These are phyloP conservation scores for Urocynchramus pylzowi DNA, from an alignment of 2,113 vertebrate genomes.

Conservation along the genomic window DNA sequence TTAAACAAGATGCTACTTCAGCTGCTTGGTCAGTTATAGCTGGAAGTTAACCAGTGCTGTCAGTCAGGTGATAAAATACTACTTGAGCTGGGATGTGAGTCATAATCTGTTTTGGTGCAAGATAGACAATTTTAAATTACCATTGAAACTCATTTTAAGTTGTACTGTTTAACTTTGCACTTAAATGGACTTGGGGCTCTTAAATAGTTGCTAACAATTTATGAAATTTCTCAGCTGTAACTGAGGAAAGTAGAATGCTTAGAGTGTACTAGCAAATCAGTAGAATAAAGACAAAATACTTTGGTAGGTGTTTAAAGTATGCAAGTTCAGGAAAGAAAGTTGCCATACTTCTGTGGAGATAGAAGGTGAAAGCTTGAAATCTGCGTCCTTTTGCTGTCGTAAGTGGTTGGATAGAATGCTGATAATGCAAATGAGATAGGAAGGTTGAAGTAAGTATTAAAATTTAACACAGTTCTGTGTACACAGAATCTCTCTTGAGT, in stretches of 20 bases:
- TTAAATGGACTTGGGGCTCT: neutral
- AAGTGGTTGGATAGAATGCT: neutral
- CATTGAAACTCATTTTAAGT: neutral
- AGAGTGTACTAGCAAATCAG: neutral
- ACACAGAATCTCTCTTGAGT: neutral
- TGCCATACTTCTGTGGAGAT: neutral
- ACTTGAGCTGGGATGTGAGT: neutral
- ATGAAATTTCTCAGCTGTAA: neutral
- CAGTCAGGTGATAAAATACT: neutral
- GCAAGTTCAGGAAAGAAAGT: neutral
- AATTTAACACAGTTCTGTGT: neutral
- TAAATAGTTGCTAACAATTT: neutral
- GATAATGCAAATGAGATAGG: neutral
- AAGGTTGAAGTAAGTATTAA: neutral
- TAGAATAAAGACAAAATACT: neutral
- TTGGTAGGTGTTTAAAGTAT: neutral
- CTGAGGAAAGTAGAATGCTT: neutral
- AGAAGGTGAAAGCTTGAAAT: neutral
- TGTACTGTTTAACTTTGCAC: neutral
- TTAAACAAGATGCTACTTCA: neutral
- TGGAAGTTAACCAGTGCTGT: neutral
- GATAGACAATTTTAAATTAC: neutral
- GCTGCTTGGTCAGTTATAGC: neutral
- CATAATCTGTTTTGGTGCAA: neutral
- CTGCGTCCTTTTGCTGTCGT: neutral